A percentile compares a stretch with the other conserved stretches of the same genome.
Conservation (phyloP, 2,888 invertebrate genomes). For the Polymixis lichenea region DNA sequence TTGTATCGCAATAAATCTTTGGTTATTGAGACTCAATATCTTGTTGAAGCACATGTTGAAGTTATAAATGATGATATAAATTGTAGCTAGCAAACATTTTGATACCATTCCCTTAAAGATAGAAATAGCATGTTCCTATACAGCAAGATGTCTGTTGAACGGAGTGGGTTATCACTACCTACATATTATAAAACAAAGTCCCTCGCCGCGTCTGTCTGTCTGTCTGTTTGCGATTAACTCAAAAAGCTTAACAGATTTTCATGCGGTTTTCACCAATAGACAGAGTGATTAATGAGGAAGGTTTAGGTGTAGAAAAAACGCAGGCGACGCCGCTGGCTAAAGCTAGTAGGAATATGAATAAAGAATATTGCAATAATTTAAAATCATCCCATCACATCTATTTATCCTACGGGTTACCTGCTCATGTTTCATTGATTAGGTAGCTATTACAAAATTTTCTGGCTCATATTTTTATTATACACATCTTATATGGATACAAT, state of each 20-base stretch:
- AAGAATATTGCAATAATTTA: background rate
- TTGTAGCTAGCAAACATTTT: background rate
- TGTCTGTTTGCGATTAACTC: too few relatives aligned
- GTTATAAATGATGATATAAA: background rate
- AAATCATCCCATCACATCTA: background rate
- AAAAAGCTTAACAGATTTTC: too few relatives aligned
- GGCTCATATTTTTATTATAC: background rate
- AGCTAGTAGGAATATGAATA: background rate
- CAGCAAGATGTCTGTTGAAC: background rate
- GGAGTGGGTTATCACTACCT: background rate
- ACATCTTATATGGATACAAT: background rate
- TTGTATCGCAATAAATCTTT: constrained; percentile 13
- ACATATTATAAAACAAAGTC: too few relatives aligned
- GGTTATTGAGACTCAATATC: background rate
- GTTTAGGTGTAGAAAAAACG: too few relatives aligned
- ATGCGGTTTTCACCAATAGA: too few relatives aligned
- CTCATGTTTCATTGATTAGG: background rate
- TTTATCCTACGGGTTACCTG: background rate
- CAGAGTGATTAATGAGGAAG: too few relatives aligned
- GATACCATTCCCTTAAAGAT: background rate
- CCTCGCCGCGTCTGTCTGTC: too few relatives aligned
- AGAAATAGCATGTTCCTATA: background rate
- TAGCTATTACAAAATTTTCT: background rate
- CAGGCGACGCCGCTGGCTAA: too few relatives aligned
- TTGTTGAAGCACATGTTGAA: background rate